Evolutionary conservation across 2,888 invertebrate genomes (phyloP), one percentile per base, ranked within the genome.

Genomic region (Erebia epiphron): DNA sequence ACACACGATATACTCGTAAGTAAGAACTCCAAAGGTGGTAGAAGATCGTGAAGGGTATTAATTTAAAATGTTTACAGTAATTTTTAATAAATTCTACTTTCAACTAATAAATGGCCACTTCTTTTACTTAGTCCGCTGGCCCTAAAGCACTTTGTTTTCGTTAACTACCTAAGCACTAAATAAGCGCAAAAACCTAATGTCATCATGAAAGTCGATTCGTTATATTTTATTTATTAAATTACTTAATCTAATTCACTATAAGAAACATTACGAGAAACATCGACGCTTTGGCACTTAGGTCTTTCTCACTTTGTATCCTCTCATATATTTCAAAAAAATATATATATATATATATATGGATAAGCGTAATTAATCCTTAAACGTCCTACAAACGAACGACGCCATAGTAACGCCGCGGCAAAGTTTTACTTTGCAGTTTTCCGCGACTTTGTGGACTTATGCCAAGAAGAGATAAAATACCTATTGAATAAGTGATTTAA

Each of bases 221-320:
- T 63, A 63, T 49, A 62, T 49, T 21, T 56, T 66, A 67, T 52
- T 46, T 61, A 35, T 35, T 35, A 35, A 69, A 50, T 49, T 64
- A 64, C 60, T 68, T 70, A 72, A 74, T 61, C 66, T 66, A 69
- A 66, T 57, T 68, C 67, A 65, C 69, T 68, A 72, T 71, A 57
- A 14, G 56, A 57, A 71, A 72, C 58, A 73, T 76, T 77, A 78
- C 71, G 74, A 76, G 78, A 78, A 76, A 71, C 76, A 80, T 81
- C 81, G 80, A 86, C 83, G 82, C 82, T 90, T 91, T 91, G 91
- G 91, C 91, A 91, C 91, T 89, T 90, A 83, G 85, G 88, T 88
- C 84, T 82, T 85, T 75, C 73, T 78, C 75, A 77, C 75, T 75
- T 74, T 68, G 75, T 77, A 49, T 70, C 63, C 54, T 21, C 50